Base-by-base conservation (phyloP, 2,113 vertebrate genomes). In the Abramis brama region DNA sequence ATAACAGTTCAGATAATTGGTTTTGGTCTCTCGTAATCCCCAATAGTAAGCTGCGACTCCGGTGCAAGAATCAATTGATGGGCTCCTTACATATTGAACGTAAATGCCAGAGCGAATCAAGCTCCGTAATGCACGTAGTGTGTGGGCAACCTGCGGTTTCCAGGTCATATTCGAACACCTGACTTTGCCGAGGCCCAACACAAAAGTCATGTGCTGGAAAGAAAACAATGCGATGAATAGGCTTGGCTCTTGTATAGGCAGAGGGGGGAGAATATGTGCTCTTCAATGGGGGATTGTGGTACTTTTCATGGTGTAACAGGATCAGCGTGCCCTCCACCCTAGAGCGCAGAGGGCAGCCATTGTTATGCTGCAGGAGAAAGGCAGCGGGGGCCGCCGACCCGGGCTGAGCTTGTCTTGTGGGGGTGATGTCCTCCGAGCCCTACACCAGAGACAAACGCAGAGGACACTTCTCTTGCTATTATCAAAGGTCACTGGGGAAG, bases 231-330 rank as follows among this genome's bases (percentile, higher is more conserved):
- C n/a, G 33, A 17, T 76, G 74, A 87, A 86, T 83, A 55, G 64
- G 52, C 23, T 27, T 57, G 73, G 75, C 50, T 75, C 45, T 71
- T 84, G 45, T 84, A 45, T 84, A 87, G 84, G 60, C 66, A 55
- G n/a, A 23, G 73, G 30, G 74, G 43, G 76, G 80, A 82, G 86
- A 59, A 45, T 15, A 73, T 62, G 75, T 55, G n/a, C 55, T 36
- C 55, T 84, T 11, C 59, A 86, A 76, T 52, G 70, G 87, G 86
- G 87, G 78, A 91, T 90, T 93, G 87, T 92, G 87, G 86, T 91
- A 89, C 85, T 88, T 88, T 91, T 92, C 91, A 92, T 86, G 91
- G 89, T 92, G 66, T 92, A 93, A 94, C 86, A 89, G 92, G 93
- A 93, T 94, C 91, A 89, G 89, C 15, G 60, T 86, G 87, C 83